Evolutionary conservation across 2,888 invertebrate species (phyloP), one percentile per base, ranked within the genome.

Genomic region (Bhutanitis thaidina): DNA sequence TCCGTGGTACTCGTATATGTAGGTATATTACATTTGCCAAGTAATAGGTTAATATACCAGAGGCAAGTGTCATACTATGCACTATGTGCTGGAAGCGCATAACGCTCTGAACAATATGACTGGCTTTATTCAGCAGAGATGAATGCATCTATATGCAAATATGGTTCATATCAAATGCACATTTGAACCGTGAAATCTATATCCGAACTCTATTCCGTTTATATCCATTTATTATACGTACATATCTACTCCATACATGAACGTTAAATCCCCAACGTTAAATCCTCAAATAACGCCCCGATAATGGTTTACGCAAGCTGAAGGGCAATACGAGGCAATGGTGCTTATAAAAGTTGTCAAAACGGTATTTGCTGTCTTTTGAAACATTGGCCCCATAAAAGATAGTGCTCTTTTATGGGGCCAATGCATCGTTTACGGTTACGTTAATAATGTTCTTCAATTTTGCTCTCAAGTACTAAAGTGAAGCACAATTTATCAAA

Each of bases 91-190:
- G 37, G 27, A 36, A 49, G 27, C 5, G 43, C 34, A 44, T 44
- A 44, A 27, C 50, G 29, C 29, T 34, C 20, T 39, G 12, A 40
- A 35, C 50, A 50, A 40, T 50, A 44, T 35, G 39, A 32, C 39
- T 16, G 25, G 44, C 39, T 44, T 50, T 50, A 50, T 50, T 44
- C 50, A 45, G 35, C 12, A 14, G n/a, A 38, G 39, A 35, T 40
- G 35, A 29, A 50, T 35, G 43, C 34, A 50, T 44, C 44, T 44
- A 44, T 45, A 50, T 50, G 50, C 50, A 50, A 50, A 45, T 50
- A 39, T 37, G 43, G 14, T 43, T 37, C 49, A 16, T 29, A 43
- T 49, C 37, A 49, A 49, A 49, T 49, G 43, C 49, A 49, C 49
- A 43, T 16, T 37, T 49, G 49, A 43, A 43, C 43, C 20, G 25